Evolutionary conservation across 2,888 invertebrate genomes (phyloP), one percentile per base, ranked within the genome.

Genomic region (Caenorhabditis uteleia): DNA sequence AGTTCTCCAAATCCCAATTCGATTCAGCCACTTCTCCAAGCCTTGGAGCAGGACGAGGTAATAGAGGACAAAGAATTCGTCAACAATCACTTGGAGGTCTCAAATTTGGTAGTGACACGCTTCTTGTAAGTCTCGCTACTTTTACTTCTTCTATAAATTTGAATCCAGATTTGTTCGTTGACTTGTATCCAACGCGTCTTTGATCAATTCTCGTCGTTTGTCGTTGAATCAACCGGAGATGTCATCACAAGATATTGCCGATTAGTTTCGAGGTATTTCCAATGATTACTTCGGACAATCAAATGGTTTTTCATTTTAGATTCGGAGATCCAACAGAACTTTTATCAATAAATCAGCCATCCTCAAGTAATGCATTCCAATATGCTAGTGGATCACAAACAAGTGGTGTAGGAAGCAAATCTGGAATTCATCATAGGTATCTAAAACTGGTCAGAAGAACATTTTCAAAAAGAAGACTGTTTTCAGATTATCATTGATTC

Each of bases 101-200:
- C 20, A 65, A 57, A 39, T 50, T 73, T 29, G 73, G 75, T 38
- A 54, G 49, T 34, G 73, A 75, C 27, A 67, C 69, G 12, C 43
- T 75, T 12, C 56, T 75, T 47, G 75, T 75, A 27, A 45, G 62
- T 51, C 29, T 42, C n/a, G 20, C 21, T 23, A 1, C 4, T 40
- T 45, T 45, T 20, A 26, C 10, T 5, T 26, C 8, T 18, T 25
- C 29, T 5, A 27, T 31, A 36, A 7, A 34, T n/a, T 48, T 16
- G 6, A n/a, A 58, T 77, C 14, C 53, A 78, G 70, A 70, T 80
- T 34, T 77, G 79, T 50, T 68, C 79, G 0, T 59, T 80, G 33
- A 78, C 79, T 1, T 78, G 77, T 53, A 53, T 71, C 27, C 78
- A 80, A 53, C 62, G 79, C 18, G 50, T 80, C 16, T 62, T 78